These are phyloP conservation scores for Amiota mariae DNA, from an alignment of 2,888 invertebrate genomes.

Conservation along the genomic window DNA sequence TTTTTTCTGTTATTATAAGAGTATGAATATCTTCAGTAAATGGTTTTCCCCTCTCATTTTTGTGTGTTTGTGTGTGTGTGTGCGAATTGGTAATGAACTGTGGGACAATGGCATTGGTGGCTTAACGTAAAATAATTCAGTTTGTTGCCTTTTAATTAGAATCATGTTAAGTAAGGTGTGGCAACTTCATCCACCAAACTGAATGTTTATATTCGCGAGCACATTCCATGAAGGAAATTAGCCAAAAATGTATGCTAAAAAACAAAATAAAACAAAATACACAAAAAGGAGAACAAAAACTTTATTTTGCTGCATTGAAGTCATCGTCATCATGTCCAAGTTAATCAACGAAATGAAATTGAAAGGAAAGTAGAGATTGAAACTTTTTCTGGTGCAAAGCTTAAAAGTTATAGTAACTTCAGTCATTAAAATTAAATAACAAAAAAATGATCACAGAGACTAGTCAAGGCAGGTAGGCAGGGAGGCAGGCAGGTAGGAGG, in stretches of 20 bases:
- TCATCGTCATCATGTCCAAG: background rate
- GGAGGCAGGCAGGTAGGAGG: background rate
- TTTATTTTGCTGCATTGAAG: background rate
- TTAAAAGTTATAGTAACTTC: conserved; percentile 7
- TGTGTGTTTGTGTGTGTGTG: too few relatives aligned
- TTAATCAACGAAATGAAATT: background rate
- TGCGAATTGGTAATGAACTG: too few relatives aligned
- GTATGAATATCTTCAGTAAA: background rate
- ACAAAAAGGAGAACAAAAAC: background rate
- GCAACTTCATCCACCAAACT: too few relatives aligned
- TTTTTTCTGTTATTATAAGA: background rate
- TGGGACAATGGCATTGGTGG: background rate
- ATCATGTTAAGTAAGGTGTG: too few relatives aligned
- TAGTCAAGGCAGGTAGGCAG: background rate
- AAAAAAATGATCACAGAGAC: background rate
- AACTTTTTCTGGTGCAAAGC: background rate
- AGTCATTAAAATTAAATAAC: conserved; percentile 23
- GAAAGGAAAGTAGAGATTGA: background rate
- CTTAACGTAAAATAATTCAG: too few relatives aligned
- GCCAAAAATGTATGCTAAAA: background rate
- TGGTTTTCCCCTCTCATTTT: too few relatives aligned
- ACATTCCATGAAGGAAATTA: background rate
- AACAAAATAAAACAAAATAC: background rate
- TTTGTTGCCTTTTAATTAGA: too few relatives aligned
- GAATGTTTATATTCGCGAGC: too few relatives aligned